Evolutionary conservation across 2,797 vertebrate species (phyloP).

Genomic region (Coregonus ussuriensis): DNA sequence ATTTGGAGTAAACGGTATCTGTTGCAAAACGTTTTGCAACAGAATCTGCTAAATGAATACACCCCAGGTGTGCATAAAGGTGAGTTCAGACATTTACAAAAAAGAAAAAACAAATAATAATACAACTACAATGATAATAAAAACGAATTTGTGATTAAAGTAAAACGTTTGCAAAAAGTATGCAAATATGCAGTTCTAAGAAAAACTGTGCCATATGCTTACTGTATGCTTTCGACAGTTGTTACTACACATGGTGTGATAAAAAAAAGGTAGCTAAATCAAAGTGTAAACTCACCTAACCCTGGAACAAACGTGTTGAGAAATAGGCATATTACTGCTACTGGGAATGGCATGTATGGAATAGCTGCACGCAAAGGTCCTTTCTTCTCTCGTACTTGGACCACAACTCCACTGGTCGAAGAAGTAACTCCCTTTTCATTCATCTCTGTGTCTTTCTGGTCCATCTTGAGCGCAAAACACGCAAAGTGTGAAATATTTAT

Average conservation of each 20-base stretch:
- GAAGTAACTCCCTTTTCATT: constrained; percentile 58
- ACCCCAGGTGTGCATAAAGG: no score
- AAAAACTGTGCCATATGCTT: not conserved
- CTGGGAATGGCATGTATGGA: constrained; percentile 94
- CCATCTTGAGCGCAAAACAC: constrained; percentile 34
- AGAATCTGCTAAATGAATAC: no score
- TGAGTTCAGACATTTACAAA: no score
- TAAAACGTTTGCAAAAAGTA: no score
- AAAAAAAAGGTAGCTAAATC: not conserved
- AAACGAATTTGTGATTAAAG: no score
- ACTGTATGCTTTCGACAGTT: not conserved
- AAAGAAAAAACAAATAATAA: no score
- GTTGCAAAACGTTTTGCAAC: no score
- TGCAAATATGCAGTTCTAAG: no score
- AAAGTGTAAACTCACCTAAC: constrained; percentile 81
- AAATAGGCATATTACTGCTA: constrained; percentile 94
- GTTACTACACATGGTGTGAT: not conserved
- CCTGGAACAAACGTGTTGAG: constrained; percentile 98
- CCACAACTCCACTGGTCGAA: constrained; percentile 87
- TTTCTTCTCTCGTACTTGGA: constrained; percentile 96
- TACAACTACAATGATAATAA: no score
- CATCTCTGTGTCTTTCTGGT: constrained; percentile 60
- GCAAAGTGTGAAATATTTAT: not conserved
- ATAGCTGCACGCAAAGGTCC: constrained; percentile 93
- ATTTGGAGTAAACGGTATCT: no score